Conservation (phyloP, 2,797 vertebrate genomes). For the Scarus forsteni region DNA sequence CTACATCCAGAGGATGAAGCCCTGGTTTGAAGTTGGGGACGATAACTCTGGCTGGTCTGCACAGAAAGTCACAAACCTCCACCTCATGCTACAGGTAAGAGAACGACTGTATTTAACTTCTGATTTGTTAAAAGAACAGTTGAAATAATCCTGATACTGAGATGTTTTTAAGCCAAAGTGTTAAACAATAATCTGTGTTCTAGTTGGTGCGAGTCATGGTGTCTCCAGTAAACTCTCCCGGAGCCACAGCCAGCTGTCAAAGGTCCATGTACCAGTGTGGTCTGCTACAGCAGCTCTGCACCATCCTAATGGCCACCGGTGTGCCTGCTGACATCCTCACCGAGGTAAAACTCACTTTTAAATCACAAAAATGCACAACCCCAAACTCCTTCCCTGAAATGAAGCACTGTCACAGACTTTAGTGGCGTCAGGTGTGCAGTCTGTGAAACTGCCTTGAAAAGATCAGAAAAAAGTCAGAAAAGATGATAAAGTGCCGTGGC, state of each 20-base stretch:
- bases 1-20: constrained; percentile 98
- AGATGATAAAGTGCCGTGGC: no score
- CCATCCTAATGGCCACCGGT: constrained; percentile 97
- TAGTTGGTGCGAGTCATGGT: constrained; percentile 96
- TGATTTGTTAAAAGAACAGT: background rate
- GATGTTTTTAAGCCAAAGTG: background rate
- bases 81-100: constrained; percentile 97
- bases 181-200: background rate
- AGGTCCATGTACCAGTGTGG: constrained; percentile 97
- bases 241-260: constrained; percentile 95
- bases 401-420: no score
- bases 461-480: no score
- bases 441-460: no score
- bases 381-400: no score
- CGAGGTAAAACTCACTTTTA: constrained; percentile 83
- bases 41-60: constrained; percentile 98
- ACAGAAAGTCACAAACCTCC: constrained; percentile 98
- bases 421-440: no score
- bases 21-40: constrained; percentile 98
- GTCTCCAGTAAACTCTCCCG: constrained; percentile 95
- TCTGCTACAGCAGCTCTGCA: constrained; percentile 96
- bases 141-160: background rate
- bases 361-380: no score
- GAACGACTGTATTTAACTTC: background rate
- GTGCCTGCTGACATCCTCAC: constrained; percentile 98